Percentiles rank a stretch among this genome's conserved stretches.
phyloP scores from a whole-genome alignment of 2,888 invertebrate genomes.

The Blera fallax region DNA sequence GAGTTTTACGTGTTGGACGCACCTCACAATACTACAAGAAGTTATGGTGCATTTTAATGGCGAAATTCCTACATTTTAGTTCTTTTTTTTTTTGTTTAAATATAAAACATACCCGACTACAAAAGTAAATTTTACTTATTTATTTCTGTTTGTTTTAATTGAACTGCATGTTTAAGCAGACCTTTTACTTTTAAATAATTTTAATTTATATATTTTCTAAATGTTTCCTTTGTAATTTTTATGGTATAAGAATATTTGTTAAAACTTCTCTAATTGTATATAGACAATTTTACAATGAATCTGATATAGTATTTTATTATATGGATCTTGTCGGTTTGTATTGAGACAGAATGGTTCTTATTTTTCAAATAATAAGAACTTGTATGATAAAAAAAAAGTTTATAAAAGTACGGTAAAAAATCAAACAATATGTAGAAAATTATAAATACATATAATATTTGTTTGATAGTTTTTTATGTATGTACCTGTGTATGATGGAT shows the following conservation, averaged over 20 bases:
- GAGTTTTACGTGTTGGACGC: constrained; percentile 20
- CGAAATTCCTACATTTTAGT: constrained; percentile 12
- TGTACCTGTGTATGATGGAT: constrained; percentile 68
- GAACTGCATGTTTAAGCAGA: constrained; percentile 17
- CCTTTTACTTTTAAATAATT: constrained; percentile 13
- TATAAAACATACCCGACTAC: constrained; percentile 56
- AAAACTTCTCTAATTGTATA: constrained; percentile 35
- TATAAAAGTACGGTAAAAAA: constrained; percentile 63
- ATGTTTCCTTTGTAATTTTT: constrained; percentile 4
- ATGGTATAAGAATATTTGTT: constrained; percentile 34
- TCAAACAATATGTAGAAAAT: constrained; percentile 68
- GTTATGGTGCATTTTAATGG: constrained; percentile 16
- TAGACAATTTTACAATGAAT: constrained; percentile 64
- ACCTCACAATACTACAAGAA: constrained; percentile 57
- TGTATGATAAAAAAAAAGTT: constrained; percentile 60
- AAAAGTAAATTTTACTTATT: constrained; percentile 22
- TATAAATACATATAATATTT: constrained; percentile 61
- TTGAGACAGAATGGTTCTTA: constrained; percentile 40
- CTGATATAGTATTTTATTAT: constrained; percentile 35
- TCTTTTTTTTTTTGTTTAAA: constrained; percentile 10
- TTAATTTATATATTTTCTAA: constrained; percentile 6
- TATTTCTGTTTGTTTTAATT: constrained; percentile 1
- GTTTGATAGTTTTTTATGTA: constrained; percentile 60
- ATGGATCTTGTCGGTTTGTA: constrained; percentile 49
- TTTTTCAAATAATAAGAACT: constrained; percentile 46